Evolutionary conservation across 2,113 vertebrate species (phyloP).

Genomic region (Cephalopterus ornatus): DNA sequence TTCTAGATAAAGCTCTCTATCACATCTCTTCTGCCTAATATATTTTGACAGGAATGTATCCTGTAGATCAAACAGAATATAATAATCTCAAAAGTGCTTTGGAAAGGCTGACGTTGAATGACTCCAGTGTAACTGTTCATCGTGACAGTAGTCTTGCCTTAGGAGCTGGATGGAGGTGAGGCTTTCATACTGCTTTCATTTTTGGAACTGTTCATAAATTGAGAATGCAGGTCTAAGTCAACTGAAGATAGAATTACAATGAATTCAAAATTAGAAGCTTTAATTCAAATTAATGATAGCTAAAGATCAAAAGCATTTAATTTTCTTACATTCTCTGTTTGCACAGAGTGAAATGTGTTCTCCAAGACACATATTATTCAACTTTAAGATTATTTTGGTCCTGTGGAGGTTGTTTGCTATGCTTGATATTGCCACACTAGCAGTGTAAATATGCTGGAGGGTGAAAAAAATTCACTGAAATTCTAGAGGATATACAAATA

Average conservation of each 20-base stretch:
- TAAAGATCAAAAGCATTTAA: not conserved
- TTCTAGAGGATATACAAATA: not conserved
- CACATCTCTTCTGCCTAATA: not conserved
- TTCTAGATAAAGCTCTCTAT: not conserved
- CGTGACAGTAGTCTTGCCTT: constrained; percentile 91
- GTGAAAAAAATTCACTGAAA: not conserved
- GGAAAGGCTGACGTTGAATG: constrained; percentile 92
- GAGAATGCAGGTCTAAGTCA: not conserved
- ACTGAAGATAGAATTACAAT: not conserved
- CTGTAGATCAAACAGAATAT: constrained; percentile 93
- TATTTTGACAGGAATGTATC: constrained; percentile 86
- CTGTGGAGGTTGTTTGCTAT: not conserved
- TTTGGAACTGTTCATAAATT: not conserved
- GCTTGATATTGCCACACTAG: not conserved
- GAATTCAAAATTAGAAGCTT: not conserved
- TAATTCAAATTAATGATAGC: not conserved
- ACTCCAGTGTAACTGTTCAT: constrained; percentile 92
- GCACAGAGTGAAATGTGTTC: not conserved
- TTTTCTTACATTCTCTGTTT: not conserved
- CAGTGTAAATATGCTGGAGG: not conserved
- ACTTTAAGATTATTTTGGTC: not conserved
- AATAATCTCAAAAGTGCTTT: constrained; percentile 87
- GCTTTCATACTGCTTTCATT: not conserved
- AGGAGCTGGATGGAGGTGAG: constrained; percentile 96
- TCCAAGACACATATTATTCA: not conserved